Evolutionary conservation across 2,113 vertebrate genomes (phyloP).

Genomic region (Hucho hucho): DNA sequence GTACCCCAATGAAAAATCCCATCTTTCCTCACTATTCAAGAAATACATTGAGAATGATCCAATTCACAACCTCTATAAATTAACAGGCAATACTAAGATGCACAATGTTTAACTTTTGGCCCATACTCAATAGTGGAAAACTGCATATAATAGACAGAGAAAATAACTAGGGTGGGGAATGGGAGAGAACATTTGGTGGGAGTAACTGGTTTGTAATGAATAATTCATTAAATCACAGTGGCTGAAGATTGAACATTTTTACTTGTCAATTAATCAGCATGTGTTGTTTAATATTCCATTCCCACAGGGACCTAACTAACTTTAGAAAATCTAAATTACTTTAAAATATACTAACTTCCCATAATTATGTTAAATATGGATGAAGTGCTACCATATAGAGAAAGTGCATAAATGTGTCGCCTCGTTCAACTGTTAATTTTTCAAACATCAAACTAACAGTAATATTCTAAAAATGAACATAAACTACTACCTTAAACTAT

Average conservation of each 20-base stretch:
- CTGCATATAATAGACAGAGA: not conserved
- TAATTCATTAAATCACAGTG: not conserved
- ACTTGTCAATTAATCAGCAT: slow-evolving; percentile 9
- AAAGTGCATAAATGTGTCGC: not conserved
- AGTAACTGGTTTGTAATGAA: slow-evolving; percentile 1
- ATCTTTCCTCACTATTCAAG: not conserved
- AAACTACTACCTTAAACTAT: too few relatives aligned
- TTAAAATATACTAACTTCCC: not conserved
- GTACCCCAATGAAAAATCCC: not conserved
- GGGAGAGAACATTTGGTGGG: not conserved
- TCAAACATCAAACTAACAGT: not conserved
- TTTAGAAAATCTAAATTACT: not conserved
- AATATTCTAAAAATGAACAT: not conserved
- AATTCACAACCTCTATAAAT: not conserved
- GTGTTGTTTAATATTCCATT: not conserved
- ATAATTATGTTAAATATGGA: not conserved
- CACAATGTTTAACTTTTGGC: not conserved
- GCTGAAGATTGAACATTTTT: slow-evolving; percentile 2
- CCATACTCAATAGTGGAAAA: not conserved
- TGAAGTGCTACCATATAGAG: not conserved
- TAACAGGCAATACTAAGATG: not conserved
- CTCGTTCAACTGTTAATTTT: not conserved
- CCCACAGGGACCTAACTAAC: not conserved
- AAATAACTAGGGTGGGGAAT: not conserved
- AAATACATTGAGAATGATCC: not conserved